Base-by-base conservation (phyloP, 2,797 vertebrate species). In the Alectoris magna region DNA sequence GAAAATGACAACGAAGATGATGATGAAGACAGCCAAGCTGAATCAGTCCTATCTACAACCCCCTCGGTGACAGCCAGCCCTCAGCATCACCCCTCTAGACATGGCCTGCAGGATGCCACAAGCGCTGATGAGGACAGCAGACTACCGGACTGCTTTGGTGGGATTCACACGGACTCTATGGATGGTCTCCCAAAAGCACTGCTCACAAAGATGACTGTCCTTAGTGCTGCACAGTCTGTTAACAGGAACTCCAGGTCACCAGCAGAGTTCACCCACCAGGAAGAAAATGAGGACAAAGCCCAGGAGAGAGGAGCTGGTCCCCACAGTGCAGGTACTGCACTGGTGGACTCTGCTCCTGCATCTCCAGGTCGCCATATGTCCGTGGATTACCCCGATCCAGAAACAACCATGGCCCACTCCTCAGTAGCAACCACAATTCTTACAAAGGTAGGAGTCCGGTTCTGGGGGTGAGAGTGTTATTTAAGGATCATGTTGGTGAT, bases 1-100 rank as follows among this genome's bases (percentile, higher is more conserved):
- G 99, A 99, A 56, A 99, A 99, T 10, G 99, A 99, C 21, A 99
- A 99, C 0, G 99, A 99, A 39, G 99, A 99, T 10, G 99, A 99
- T 4, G 99, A 99, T 62, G 99, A 99, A 31, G 99, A 99, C 96
- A 99, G 99, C 96, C 99, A 99, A 97, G 98, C 98, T 0, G 99
- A 99, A 90, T 99, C 99, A 0, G 98, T 98, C 46, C 97, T 99
- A 14, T 99, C 99, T 15, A 98, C 99, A 18, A 98, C 99, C 9
- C 99, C 99, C 9, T 99, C 99, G 0, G 99, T 99, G 70, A 98
- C 98, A 0, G 99, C 99, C 91, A 99, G 99, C 95, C 99, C 99
- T 1, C 99, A 99, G 96, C 99, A 99, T 68, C 94, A 98, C 46
- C 97, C 98, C 1, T 97, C 97, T 18, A 94, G 97, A 48, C 96